Percentiles rank a stretch among this genome's conserved stretches.
phyloP scores from a whole-genome alignment of 2,888 invertebrate genomes.

The Himalopsyche tibetana region DNA sequence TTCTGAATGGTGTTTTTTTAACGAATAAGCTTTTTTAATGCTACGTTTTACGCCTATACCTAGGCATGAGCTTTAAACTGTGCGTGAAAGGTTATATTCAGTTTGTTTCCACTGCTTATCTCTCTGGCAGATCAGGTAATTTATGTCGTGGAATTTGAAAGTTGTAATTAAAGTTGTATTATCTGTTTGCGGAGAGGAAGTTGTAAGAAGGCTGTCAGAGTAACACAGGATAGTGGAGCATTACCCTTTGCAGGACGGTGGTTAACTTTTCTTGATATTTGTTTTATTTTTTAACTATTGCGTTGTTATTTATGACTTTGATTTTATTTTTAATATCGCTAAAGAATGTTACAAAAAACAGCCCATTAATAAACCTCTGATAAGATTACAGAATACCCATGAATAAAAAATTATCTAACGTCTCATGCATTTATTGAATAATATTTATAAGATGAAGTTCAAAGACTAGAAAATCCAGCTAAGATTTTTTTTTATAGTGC shows the following conservation, averaged over 20 bases:
- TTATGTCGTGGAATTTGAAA: slow-evolving; percentile 65
- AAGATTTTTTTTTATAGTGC: too few relatives aligned
- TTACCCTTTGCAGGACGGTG: neutral
- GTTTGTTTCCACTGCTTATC: slow-evolving; percentile 52
- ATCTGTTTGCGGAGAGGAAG: slow-evolving; percentile 53
- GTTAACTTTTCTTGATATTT: neutral
- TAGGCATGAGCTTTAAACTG: neutral
- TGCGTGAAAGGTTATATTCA: slow-evolving; percentile 27
- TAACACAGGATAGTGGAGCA: neutral
- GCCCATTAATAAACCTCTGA: too few relatives aligned
- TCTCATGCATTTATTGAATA: too few relatives aligned
- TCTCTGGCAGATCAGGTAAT: slow-evolving; percentile 62
- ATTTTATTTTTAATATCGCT: too few relatives aligned
- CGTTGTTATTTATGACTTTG: too few relatives aligned
- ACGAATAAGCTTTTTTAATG: neutral
- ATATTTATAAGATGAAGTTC: too few relatives aligned
- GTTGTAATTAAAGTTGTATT: slow-evolving; percentile 65
- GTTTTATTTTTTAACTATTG: too few relatives aligned
- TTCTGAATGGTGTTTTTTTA: neutral
- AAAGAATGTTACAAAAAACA: too few relatives aligned
- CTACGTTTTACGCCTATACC: neutral
- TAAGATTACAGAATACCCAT: too few relatives aligned
- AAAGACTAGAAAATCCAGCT: too few relatives aligned
- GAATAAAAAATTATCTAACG: too few relatives aligned
- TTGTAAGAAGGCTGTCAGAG: slow-evolving; percentile 56